Base-by-base conservation (phyloP, 2,797 vertebrate genomes). In the Meda fulgida region DNA sequence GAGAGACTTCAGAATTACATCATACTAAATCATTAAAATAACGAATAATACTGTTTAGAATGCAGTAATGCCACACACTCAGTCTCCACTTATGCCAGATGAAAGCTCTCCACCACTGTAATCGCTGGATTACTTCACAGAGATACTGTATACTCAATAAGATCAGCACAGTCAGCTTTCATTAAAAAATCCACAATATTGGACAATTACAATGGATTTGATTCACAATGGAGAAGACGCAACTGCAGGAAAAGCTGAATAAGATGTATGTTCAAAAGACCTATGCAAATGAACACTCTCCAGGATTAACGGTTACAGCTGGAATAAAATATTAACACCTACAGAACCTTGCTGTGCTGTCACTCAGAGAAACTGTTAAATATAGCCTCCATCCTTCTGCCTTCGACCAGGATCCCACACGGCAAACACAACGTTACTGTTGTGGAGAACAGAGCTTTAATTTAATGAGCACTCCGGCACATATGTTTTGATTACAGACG, bases 401-500 rank as follows among this genome's bases (percentile, higher is more conserved):
- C n/a, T 58, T 85, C 34, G 29, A 69, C n/a, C 29, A 46, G 67
- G 86, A 78, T 81, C 78, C 36, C 78, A 38, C 58, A 26, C 2
- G 23, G n/a, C 36, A 66, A 58, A 36, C 63, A 51, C 34, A 67
- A 38, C 58, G 26, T 70, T 72, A 67, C 48, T 79, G 84, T 58
- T 80, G 69, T 73, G 80, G 48, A 87, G 83, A 69, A 76, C 89
- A 85, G 83, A 75, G 63, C 60, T 91, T 88, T 81, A 89, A 89
- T 90, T 73, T 90, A 91, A 91, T 79, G 80, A 87, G 81, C 86
- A 43, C 78, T 84, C 86, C 83, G 67, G 87, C 75, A 81, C 86
- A 86, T 90, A 87, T 87, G 65, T 79, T 91, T 84, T 91, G 90
- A 92, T 93, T 91, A 92, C 84, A 87, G 90, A 89, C 75, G 86